These are phyloP conservation scores for Xenopus borealis DNA, from an alignment of 2,113 vertebrate genomes.

Conservation along the genomic window DNA sequence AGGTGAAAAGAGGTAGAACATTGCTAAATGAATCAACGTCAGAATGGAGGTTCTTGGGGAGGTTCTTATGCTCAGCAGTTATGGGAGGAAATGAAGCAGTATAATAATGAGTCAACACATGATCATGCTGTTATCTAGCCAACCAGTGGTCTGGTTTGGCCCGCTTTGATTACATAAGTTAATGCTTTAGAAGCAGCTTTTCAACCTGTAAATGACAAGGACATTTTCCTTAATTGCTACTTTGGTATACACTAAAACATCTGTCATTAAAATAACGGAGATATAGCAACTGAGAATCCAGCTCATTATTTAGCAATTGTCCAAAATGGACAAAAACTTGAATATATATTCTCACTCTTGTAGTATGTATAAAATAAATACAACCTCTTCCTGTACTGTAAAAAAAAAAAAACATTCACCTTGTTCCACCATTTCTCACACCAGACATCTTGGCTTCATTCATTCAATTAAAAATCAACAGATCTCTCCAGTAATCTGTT, in stretches of 20 bases:
- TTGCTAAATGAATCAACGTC: too few relatives aligned
- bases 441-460: not conserved
- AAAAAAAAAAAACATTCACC: slow-evolving; percentile 22
- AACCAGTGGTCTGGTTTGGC: too few relatives aligned
- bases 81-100: too few relatives aligned
- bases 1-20: too few relatives aligned
- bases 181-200: not conserved
- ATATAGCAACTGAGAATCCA: slow-evolving; percentile 23
- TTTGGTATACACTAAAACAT: slow-evolving; percentile 30
- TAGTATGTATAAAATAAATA: slow-evolving; percentile 20
- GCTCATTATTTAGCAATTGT: slow-evolving; percentile 16
- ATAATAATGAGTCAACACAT: too few relatives aligned
- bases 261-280: not conserved
- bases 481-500: slow-evolving; percentile 5
- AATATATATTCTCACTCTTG: slow-evolving; percentile 14
- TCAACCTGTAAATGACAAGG: not conserved
- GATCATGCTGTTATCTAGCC: too few relatives aligned
- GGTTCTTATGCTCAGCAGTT: too few relatives aligned
- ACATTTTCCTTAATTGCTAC: not conserved
- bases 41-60: too few relatives aligned
- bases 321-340: slow-evolving; percentile 9
- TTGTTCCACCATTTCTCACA: slow-evolving; percentile 23
- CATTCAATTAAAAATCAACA: not conserved
- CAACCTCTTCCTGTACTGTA: slow-evolving; percentile 6
- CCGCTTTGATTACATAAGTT: too few relatives aligned